Evolutionary conservation across 2,888 invertebrate genomes (phyloP).

Genomic region (Perithous albicinctus): DNA sequence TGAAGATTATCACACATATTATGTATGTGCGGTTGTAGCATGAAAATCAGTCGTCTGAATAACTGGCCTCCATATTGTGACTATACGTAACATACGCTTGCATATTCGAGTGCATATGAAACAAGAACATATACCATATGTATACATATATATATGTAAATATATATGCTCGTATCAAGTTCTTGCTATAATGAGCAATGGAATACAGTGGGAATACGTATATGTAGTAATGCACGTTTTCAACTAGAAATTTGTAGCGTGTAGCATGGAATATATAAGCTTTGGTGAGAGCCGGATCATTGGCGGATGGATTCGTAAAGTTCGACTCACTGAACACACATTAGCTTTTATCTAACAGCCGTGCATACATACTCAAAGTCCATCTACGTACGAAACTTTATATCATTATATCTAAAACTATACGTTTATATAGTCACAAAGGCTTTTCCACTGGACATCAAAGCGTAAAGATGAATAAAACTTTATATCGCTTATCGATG

Average conservation of each 20-base stretch:
- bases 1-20: slow-evolving; percentile 14
- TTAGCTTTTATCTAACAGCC: not conserved
- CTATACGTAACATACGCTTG: not conserved
- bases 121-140: slow-evolving; percentile 15
- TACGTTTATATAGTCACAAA: not conserved
- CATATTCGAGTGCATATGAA: not conserved
- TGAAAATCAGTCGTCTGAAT: not conserved
- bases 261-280: not conserved
- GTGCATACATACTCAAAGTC: too few relatives aligned
- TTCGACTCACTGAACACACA: slow-evolving; percentile 5
- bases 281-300: slow-evolving; percentile 3
- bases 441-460: not conserved
- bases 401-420: slow-evolving; percentile 1
- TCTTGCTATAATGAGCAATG: slow-evolving; percentile 7
- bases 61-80: not conserved
- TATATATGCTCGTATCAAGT: not conserved
- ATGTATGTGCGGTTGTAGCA: not conserved
- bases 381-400: slow-evolving; percentile 14
- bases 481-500: slow-evolving; percentile 3
- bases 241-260: slow-evolving; percentile 1
- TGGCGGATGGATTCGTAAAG: not conserved
- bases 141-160: too few relatives aligned
- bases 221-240: not conserved
- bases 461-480: slow-evolving; percentile 44
- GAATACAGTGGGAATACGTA: not conserved